Evolutionary conservation across 1,140 invertebrate genomes (phyloP), one percentile per base, ranked within the genome.

Genomic region (Cardiocondyla obscurior): DNA sequence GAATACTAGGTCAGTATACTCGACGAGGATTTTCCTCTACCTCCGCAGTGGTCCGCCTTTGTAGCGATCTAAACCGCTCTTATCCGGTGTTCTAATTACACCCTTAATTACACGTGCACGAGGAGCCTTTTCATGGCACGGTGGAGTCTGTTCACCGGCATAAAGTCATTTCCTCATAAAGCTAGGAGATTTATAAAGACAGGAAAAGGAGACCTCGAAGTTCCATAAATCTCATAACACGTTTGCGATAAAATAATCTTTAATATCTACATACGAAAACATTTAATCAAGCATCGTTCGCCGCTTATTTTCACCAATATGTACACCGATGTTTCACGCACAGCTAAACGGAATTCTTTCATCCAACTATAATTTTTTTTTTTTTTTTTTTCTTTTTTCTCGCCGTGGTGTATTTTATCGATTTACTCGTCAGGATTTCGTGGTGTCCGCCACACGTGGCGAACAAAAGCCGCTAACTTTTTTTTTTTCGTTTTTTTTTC

Each of bases 1-100:
- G 33, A 53, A 53, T 53, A 79, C 46, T 79, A 10, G 74, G 74
- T 79, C 62, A 67, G 74, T 67, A 30, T 79, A 53, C 60, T 51
- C 73, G 44, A 30, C 70, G 33, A 33, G 16, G 28, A 42, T 69
- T 42, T 79, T 25, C 36, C 22, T 51, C 44, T 67, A 77, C 22
- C 74, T 69, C 46, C 60, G 25, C 28, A 42, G 51, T 67, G 74
- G 60, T 53, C 22, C 25, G 74, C 22, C 74, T 79, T 79, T 79
- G 74, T 79, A 79, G 69, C 69, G 33, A n/a, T 69, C 62, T 67
- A 79, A 79, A 79, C 74, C 74, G 49, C 62, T 79, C 74, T 79
- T 79, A 79, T 79, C 74, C 62, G 62, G 74, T 79, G 74, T 79
- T 79, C 74, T 79, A 79, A 79, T 79, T 79, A 79, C 36, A 79